These are phyloP conservation scores for Troides aeacus DNA, from an alignment of 2,888 invertebrate genomes.

Conservation along the genomic window DNA sequence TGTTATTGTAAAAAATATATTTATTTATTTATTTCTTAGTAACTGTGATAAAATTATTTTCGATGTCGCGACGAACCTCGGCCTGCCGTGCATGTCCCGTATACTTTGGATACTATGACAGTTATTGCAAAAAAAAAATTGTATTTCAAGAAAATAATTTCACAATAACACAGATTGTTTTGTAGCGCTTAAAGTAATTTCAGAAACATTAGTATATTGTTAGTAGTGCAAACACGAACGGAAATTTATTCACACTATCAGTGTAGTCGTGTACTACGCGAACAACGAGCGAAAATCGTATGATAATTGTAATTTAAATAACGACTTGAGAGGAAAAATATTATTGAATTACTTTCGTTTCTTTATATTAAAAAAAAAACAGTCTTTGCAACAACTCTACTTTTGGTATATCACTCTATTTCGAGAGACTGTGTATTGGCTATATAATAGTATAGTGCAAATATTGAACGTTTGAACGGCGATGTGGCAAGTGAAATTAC, in stretches of 20 bases:
- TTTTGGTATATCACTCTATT: too few relatives aligned
- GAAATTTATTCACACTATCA: not conserved
- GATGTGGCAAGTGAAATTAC: too few relatives aligned
- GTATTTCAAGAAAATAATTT: not conserved
- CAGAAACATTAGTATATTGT: not conserved
- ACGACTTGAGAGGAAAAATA: too few relatives aligned
- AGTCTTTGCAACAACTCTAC: too few relatives aligned
- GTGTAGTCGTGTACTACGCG: too few relatives aligned
- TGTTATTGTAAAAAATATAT: constrained; percentile 63
- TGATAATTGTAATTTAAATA: too few relatives aligned
- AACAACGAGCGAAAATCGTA: too few relatives aligned
- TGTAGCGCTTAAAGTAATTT: not conserved
- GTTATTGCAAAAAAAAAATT: not conserved
- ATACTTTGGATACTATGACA: not conserved
- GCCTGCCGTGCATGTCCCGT: not conserved
- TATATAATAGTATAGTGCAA: too few relatives aligned
- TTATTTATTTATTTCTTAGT: constrained; percentile 67
- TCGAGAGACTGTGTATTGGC: too few relatives aligned
- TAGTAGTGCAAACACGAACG: not conserved
- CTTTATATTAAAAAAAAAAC: too few relatives aligned
- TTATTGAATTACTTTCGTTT: too few relatives aligned
- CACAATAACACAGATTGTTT: not conserved
- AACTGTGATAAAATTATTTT: constrained; percentile 62
- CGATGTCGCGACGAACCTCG: constrained; percentile 29
- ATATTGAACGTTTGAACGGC: too few relatives aligned